A percentile compares a stretch with the other conserved stretches of the same genome.
Evolutionary conservation across 1,140 invertebrate species (phyloP).

Genomic region (Brachionus paranguensis): DNA sequence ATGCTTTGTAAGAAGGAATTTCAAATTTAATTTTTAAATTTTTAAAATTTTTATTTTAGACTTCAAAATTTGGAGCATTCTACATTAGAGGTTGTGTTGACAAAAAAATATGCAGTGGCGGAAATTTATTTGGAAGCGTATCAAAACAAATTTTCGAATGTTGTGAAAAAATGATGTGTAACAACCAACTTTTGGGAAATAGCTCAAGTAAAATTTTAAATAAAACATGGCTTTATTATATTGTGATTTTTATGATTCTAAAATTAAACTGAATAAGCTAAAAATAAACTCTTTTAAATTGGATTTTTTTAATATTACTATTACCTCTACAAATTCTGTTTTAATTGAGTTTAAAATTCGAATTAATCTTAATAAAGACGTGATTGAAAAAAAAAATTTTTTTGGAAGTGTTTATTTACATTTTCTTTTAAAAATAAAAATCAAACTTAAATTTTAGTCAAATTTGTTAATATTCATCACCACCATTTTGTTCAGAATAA

Average conservation of each 20-base stretch:
- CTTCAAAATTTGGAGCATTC: not conserved
- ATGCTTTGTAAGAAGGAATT: not conserved
- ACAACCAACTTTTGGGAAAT: not conserved
- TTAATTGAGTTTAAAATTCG: too few relatives aligned
- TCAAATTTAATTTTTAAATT: not conserved
- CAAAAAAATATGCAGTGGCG: not conserved
- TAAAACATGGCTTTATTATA: not conserved
- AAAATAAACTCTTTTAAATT: too few relatives aligned
- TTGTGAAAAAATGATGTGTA: not conserved
- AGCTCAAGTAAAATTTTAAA: not conserved
- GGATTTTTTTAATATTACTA: too few relatives aligned
- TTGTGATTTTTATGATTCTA: not conserved
- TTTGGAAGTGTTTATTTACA: not conserved
- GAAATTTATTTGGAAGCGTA: not conserved
- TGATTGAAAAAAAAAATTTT: not conserved
- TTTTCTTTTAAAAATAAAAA: not conserved
- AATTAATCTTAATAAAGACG: too few relatives aligned
- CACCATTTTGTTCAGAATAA: not conserved
- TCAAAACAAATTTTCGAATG: not conserved
- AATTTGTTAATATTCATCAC: not conserved
- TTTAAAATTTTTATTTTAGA: not conserved
- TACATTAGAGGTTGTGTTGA: not conserved
- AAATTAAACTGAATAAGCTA: not conserved
- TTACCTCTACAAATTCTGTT: too few relatives aligned
- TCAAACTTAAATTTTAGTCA: not conserved